Conservation (phyloP, 2,888 invertebrate genomes). For the Drosophila ustulata region DNA sequence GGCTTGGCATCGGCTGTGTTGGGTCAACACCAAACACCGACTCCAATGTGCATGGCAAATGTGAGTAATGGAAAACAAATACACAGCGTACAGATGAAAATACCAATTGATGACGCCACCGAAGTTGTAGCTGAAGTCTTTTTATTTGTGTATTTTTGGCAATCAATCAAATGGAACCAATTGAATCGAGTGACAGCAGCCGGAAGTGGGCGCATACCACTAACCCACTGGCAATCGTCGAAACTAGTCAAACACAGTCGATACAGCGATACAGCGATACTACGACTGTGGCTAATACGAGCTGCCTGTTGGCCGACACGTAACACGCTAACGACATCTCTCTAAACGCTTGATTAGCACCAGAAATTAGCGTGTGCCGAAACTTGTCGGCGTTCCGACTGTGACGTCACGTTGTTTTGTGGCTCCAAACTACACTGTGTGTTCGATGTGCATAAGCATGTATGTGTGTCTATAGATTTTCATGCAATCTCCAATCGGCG, state of each 20-base stretch:
- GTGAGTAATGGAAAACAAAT: slow-evolving; percentile 36
- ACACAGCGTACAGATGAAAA: background rate
- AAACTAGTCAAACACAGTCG: slow-evolving; percentile 22
- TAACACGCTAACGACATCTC: slow-evolving; percentile 74
- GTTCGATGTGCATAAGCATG: background rate
- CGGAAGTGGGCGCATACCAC: slow-evolving; percentile 54
- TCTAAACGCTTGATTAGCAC: slow-evolving; percentile 75
- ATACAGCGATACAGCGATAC: background rate
- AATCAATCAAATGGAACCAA: slow-evolving; percentile 47
- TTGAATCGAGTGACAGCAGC: slow-evolving; percentile 37
- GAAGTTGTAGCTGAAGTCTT: background rate
- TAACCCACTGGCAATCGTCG: slow-evolving; percentile 38
- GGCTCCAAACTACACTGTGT: slow-evolving; percentile 7
- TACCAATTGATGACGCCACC: slow-evolving; percentile 37
- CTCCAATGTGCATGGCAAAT: slow-evolving; percentile 42
- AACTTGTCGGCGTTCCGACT: slow-evolving; percentile 27
- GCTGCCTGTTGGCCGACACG: slow-evolving; percentile 52
- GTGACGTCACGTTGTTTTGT: slow-evolving; percentile 55
- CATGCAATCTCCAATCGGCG: slow-evolving; percentile 62
- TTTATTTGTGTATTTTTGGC: slow-evolving; percentile 13
- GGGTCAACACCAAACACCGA: slow-evolving; percentile 7
- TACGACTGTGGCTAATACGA: background rate
- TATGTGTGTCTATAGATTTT: slow-evolving; percentile 44
- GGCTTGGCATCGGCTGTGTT: background rate
- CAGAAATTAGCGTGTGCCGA: slow-evolving; percentile 66